phyloP scores from a whole-genome alignment of 2,797 vertebrate species.

The Leptodactylus fallax region DNA sequence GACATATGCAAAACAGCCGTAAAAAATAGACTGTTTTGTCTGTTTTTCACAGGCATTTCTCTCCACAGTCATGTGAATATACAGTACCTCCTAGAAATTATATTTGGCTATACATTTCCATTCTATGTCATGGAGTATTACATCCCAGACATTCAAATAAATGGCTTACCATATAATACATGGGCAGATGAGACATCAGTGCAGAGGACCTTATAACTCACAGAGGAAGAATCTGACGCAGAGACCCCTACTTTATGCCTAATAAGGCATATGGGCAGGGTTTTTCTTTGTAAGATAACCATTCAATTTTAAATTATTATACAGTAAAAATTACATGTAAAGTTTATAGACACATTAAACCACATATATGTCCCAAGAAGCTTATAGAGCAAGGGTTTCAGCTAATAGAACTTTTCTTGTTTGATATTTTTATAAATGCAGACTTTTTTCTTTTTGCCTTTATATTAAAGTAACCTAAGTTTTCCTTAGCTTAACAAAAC shows the following conservation, averaged over 20 bases:
- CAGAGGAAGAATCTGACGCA: not conserved
- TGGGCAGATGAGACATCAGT: not conserved
- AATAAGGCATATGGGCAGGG: not conserved
- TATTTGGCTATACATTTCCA: too few species aligned
- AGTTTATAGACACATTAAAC: not conserved
- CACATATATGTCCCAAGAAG: not conserved
- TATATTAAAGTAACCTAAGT: not conserved
- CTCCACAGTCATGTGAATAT: too few species aligned
- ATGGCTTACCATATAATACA: too few species aligned
- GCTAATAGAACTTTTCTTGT: not conserved
- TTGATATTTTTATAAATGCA: not conserved
- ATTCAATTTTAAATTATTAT: not conserved
- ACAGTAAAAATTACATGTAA: not conserved
- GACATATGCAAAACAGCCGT: too few species aligned
- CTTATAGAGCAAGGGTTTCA: not conserved
- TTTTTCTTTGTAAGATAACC: not conserved
- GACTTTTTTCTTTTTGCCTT: not conserved
- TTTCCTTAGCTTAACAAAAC: not conserved
- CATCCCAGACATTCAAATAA: too few species aligned
- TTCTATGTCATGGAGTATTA: not conserved
- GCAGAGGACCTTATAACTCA: not conserved
- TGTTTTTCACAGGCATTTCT: too few species aligned
- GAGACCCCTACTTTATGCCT: not conserved
- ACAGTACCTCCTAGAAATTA: too few species aligned
- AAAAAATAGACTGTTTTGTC: too few species aligned